These are phyloP conservation scores for Podargus strigoides DNA, from an alignment of 2,797 vertebrate genomes.

Conservation along the genomic window DNA sequence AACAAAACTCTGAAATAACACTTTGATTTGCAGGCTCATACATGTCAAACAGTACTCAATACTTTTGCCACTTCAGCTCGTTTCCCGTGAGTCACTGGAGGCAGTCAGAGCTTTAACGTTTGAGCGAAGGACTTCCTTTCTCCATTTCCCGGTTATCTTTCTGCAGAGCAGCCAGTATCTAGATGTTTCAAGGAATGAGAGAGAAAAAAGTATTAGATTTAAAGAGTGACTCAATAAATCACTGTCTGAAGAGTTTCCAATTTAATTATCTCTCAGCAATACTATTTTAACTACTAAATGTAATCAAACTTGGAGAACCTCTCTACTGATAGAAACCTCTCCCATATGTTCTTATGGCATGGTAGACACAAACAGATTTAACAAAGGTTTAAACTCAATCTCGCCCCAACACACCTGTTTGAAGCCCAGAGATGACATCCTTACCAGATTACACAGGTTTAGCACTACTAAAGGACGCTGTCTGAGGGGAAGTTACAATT, in stretches of 20 bases:
- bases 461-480: background rate
- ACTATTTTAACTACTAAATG: background rate
- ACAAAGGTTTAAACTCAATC: background rate
- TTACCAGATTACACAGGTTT: background rate
- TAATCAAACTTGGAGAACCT: background rate
- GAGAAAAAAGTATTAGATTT: background rate
- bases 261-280: background rate
- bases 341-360: rapidly evolving
- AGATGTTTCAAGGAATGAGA: background rate
- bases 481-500: background rate
- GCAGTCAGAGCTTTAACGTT: constrained; percentile 71
- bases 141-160: constrained; percentile 84
- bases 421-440: background rate
- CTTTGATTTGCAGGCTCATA: constrained; percentile 4
- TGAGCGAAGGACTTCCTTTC: constrained; percentile 83
- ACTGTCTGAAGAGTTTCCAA: background rate
- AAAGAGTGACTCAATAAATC: background rate
- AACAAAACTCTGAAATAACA: background rate
- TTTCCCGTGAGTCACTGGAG: background rate
- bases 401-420: background rate
- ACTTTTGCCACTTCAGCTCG: background rate
- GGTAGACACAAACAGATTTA: background rate
- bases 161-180: constrained; percentile 88
- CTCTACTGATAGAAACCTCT: background rate
- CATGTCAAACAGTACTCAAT: background rate